A percentile compares a stretch with the other conserved stretches of the same genome.
Evolutionary conservation across 2,797 vertebrate species (phyloP).

Genomic region (Botia kubotai): DNA sequence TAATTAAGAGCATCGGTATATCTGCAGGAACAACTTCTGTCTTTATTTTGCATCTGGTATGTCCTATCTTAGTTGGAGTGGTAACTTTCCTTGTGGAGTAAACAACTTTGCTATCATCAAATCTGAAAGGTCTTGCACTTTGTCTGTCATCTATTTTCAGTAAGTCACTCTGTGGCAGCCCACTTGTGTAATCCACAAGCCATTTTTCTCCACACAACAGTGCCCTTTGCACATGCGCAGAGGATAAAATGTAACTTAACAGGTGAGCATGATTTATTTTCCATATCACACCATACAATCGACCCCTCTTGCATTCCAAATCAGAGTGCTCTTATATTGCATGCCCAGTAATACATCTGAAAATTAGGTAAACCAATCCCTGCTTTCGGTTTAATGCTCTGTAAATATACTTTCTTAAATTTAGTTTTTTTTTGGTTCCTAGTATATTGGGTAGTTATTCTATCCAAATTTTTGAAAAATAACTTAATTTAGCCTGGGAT

Average conservation of each 20-base stretch:
- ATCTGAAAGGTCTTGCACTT: slow-evolving; percentile 35
- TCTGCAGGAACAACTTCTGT: slow-evolving; percentile 32
- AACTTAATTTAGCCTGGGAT: too few relatives aligned
- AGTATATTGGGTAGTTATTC: too few relatives aligned
- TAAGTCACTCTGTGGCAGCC: too few relatives aligned
- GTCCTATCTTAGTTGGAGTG: slow-evolving; percentile 23
- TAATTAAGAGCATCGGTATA: slow-evolving; percentile 53
- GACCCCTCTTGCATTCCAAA: neutral
- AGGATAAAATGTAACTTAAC: too few relatives aligned
- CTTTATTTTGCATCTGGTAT: slow-evolving; percentile 47
- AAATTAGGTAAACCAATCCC: too few relatives aligned
- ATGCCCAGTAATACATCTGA: neutral
- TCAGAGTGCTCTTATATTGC: slow-evolving; percentile 7
- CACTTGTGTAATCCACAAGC: too few relatives aligned
- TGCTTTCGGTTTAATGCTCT: too few relatives aligned
- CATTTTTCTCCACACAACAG: too few relatives aligned
- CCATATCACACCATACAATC: neutral
- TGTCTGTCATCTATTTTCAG: neutral
- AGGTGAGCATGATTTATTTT: neutral
- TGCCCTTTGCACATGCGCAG: too few relatives aligned
- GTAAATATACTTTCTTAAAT: too few relatives aligned
- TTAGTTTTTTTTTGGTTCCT: too few relatives aligned
- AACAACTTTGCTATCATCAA: slow-evolving; percentile 44
- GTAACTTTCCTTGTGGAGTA: slow-evolving; percentile 51
- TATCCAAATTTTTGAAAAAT: too few relatives aligned